A percentile compares a stretch with the other conserved stretches of the same genome.
phyloP scores from a whole-genome alignment of 2,797 vertebrate species.

The Lutjanus campechanus region DNA sequence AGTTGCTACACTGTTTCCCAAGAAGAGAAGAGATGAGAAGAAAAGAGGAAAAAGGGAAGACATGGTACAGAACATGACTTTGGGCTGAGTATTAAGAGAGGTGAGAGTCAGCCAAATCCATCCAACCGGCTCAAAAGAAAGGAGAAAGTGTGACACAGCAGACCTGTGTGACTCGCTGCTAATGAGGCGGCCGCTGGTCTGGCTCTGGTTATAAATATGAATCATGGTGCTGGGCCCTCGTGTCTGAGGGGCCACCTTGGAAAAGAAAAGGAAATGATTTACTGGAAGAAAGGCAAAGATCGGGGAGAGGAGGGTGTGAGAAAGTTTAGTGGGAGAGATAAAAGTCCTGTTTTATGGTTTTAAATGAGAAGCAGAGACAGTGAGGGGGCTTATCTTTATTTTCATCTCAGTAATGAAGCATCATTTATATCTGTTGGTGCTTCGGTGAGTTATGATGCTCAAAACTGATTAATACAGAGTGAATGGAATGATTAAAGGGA shows the following conservation, averaged over 20 bases:
- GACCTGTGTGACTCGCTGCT: constrained; percentile 50
- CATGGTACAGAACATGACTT: background rate
- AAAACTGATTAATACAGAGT: constrained; percentile 9
- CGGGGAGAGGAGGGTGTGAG: constrained; percentile 23
- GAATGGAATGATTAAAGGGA: background rate
- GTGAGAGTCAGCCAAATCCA: constrained; percentile 10
- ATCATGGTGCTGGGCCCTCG: constrained; percentile 58
- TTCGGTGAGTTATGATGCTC: constrained; percentile 21
- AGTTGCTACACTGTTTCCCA: background rate
- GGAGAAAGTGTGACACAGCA: constrained; percentile 51
- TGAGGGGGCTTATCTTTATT: background rate
- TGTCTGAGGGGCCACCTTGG: constrained; percentile 41
- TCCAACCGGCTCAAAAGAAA: constrained; percentile 11
- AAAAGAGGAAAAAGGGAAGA: background rate
- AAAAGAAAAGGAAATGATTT: constrained; percentile 22
- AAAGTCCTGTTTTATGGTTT: constrained; percentile 33
- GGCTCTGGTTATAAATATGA: constrained; percentile 74
- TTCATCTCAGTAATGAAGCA: constrained; percentile 7
- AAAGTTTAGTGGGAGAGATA: constrained; percentile 29
- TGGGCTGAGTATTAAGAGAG: constrained; percentile 8
- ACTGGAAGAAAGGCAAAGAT: constrained; percentile 40
- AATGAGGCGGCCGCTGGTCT: constrained; percentile 69
- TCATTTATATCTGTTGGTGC: constrained; percentile 18
- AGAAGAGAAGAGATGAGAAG: background rate
- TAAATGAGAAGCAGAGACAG: constrained; percentile 28